Base-by-base conservation (phyloP, 1,140 invertebrate genomes). In the Hylaeus volcanicus region DNA sequence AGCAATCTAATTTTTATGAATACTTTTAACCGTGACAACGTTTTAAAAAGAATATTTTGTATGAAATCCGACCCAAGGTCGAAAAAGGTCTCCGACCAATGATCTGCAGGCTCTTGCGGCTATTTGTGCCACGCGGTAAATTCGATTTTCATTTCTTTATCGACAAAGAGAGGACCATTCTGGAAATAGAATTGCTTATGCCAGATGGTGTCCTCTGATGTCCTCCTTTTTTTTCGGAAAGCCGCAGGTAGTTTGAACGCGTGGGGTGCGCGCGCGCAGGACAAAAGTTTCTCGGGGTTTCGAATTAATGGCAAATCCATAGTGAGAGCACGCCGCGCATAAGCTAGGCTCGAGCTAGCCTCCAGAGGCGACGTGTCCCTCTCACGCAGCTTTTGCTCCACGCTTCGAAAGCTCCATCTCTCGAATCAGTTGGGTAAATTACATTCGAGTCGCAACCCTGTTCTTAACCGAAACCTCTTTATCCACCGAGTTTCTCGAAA, bases 251-350 rank as follows among this genome's bases (percentile, higher is more conserved):
- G 83, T 87, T 89, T 56, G 43, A 72, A 56, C 72, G 73, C 53
- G 82, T 56, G 66, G 83, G 72, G 82, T 86, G 81, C 86, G 84
- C 88, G 83, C 70, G 58, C 77, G 73, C 51, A 58, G 82, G 90
- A 89, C 90, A 92, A 91, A 88, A 90, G 73, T 91, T 90, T 79
- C 79, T 14, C 89, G 37, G 81, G 72, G 72, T 64, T 77, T 89
- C 73, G 86, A 92, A 91, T 91, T 92, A 92, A 92, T 92, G 91
- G 91, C 89, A 92, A 92, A 92, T 92, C 91, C 91, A 92, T 92
- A 92, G 91, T 90, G 73, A 78, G 65, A 81, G 55, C 71, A 73
- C 68, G 82, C 85, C 80, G 77, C 85, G 88, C 73, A 74, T 88
- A 84, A 88, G 78, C 81, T 80, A 70, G 58, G 75, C 61, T 79